A percentile compares a stretch with the other conserved stretches of the same genome.
phyloP scores from a whole-genome alignment of 2,113 vertebrate species.

The Ochotona curzoniae region DNA sequence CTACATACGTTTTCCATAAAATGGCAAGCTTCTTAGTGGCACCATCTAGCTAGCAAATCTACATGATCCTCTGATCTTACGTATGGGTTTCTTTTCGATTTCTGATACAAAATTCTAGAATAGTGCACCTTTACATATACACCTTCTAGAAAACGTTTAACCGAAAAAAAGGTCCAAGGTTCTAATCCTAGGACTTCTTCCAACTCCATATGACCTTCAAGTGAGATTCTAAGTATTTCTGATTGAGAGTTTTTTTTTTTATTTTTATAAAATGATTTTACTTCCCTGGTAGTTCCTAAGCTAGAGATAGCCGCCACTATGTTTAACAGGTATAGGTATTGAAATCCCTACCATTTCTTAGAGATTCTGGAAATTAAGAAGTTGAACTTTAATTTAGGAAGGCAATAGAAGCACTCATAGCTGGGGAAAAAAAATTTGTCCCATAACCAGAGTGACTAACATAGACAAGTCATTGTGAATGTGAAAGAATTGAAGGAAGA shows the following conservation, averaged over 20 bases:
- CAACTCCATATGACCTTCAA: not conserved
- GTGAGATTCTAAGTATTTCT: not conserved
- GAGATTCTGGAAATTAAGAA: not conserved
- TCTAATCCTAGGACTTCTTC: not conserved
- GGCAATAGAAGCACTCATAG: not conserved
- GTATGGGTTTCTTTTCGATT: not conserved
- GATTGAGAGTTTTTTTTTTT: not conserved
- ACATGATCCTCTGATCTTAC: not conserved
- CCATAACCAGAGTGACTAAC: not conserved
- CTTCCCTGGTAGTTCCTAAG: not conserved
- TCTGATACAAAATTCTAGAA: constrained; percentile 16
- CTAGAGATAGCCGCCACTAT: not conserved
- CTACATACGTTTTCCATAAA: not conserved
- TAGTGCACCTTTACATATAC: not conserved
- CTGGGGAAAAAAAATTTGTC: constrained; percentile 1
- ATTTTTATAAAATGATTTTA: not conserved
- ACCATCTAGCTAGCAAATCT: not conserved
- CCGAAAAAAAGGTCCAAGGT: not conserved
- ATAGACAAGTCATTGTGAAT: not conserved
- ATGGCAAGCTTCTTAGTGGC: not conserved
- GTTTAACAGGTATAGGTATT: not conserved
- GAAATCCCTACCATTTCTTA: not conserved
- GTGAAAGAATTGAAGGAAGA: not conserved
- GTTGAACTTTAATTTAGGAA: not conserved
- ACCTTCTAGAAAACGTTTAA: not conserved